These are phyloP conservation scores for Eupristina koningsbergeri DNA, from an alignment of 1,140 invertebrate genomes.

Conservation along the genomic window DNA sequence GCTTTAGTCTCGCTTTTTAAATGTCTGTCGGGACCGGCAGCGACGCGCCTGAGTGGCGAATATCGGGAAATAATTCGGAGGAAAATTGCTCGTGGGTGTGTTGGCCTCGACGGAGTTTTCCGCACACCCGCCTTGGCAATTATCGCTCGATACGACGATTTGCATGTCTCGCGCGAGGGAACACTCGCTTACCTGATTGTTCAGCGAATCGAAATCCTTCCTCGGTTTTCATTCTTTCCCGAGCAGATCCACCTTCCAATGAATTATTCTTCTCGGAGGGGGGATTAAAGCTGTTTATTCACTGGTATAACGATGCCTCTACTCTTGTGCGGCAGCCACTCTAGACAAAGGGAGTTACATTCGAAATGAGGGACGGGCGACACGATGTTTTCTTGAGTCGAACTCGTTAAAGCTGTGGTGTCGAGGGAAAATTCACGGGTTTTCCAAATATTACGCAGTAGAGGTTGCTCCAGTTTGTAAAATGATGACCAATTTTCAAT, in stretches of 20 bases:
- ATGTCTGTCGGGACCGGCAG: too few species aligned
- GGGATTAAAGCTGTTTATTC: not conserved
- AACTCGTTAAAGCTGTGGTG: not conserved
- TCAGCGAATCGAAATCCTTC: not conserved
- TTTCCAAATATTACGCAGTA: not conserved
- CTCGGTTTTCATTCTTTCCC: not conserved
- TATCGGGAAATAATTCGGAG: not conserved
- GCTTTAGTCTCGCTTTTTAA: not conserved
- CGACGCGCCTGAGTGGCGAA: too few species aligned
- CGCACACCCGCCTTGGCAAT: not conserved
- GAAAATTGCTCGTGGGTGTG: not conserved
- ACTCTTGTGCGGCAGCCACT: not conserved
- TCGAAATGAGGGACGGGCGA: not conserved
- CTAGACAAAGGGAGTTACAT: not conserved
- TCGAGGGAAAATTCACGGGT: not conserved
- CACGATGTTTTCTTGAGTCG: not conserved
- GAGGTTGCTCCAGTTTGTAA: too few species aligned
- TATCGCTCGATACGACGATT: not conserved
- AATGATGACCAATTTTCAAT: too few species aligned
- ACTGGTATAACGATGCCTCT: not conserved
- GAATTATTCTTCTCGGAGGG: not conserved
- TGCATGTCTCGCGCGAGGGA: not conserved
- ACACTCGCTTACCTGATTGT: not conserved
- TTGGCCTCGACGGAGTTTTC: too few species aligned
- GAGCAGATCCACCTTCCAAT: not conserved